Evolutionary conservation across 2,888 invertebrate species (phyloP).

Genomic region (Piscicola geometra): DNA sequence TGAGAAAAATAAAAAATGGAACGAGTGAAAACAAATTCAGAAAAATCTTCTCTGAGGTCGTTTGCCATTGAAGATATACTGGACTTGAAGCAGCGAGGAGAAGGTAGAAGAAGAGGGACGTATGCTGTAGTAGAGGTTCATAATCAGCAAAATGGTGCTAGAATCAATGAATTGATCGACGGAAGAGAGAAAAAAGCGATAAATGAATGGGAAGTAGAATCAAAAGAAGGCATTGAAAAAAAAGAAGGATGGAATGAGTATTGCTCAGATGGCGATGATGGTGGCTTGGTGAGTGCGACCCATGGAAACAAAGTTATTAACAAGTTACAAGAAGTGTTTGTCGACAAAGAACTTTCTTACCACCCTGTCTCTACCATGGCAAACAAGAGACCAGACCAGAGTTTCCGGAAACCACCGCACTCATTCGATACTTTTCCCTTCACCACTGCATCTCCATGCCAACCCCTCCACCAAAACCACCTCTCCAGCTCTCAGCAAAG

Average conservation of each 20-base stretch:
- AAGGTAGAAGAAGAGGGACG: neutral
- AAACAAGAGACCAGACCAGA: too few relatives aligned
- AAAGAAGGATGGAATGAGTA: slow-evolving; percentile 5
- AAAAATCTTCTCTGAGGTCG: neutral
- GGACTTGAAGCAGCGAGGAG: neutral
- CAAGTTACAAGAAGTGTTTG: too few relatives aligned
- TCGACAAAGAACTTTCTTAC: too few relatives aligned
- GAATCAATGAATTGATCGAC: neutral
- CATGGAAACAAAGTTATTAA: too few relatives aligned
- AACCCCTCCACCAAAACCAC: too few relatives aligned
- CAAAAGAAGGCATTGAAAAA: neutral
- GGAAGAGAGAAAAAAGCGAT: neutral
- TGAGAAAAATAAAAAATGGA: neutral
- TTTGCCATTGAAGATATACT: slow-evolving; percentile 9
- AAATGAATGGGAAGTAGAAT: neutral
- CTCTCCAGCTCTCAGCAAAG: too few relatives aligned
- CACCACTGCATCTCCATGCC: too few relatives aligned
- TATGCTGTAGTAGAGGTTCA: neutral
- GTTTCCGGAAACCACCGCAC: too few relatives aligned
- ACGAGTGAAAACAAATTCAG: neutral
- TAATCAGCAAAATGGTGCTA: neutral
- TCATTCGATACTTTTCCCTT: too few relatives aligned
- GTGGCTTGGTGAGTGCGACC: too few relatives aligned
- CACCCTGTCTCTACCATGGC: too few relatives aligned
- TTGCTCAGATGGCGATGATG: too few relatives aligned